Evolutionary conservation across 2,888 invertebrate species (phyloP), one percentile per base, ranked within the genome.

Genomic region (Neocrepidodera transversa): DNA sequence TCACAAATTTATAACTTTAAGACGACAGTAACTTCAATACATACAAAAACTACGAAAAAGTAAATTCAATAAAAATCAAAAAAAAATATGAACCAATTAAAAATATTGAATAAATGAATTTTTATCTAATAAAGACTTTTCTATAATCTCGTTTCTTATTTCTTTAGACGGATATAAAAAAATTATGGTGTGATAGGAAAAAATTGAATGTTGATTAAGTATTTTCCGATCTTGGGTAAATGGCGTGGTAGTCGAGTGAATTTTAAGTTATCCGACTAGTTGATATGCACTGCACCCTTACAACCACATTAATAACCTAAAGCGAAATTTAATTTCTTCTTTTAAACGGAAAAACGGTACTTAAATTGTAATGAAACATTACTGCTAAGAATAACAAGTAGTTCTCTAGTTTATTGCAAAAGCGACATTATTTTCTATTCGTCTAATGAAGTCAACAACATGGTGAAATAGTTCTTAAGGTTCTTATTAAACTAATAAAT

Each of bases 201-300:
- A 47, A 47, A 47, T 47, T 47, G 47, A 47, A 47, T 47, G 47
- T 20, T 47, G 28, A 47, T 47, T 47, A 47, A 47, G 47, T 47
- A 47, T 30, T 47, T 47, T 47, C 47, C 47, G 47, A 47, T 47
- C 7, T 30, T 47, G 28, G 30, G 30, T 47, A 47, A 47, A 47
- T 47, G 47, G 47, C 11, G 30, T 14, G 13, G 47, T 5, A 7
- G 47, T 47, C 30, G 30, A 47, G 47, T 47, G 47, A 47, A 47
- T 47, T 47, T 47, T 47, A 47, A 47, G 30, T 47, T 47, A 30
- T 47, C 47, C 16, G 47, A 10, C 14, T 47, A 47, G 47, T 47
- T 47, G 47, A 47, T 16, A 47, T 47, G 47, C 47, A 47, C 30
- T 47, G 18, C 47, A 13, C 17, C 47, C 47, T 28, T 16, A 28